phyloP scores from a whole-genome alignment of 1,140 invertebrate genomes.

The Diuraphis noxia region DNA sequence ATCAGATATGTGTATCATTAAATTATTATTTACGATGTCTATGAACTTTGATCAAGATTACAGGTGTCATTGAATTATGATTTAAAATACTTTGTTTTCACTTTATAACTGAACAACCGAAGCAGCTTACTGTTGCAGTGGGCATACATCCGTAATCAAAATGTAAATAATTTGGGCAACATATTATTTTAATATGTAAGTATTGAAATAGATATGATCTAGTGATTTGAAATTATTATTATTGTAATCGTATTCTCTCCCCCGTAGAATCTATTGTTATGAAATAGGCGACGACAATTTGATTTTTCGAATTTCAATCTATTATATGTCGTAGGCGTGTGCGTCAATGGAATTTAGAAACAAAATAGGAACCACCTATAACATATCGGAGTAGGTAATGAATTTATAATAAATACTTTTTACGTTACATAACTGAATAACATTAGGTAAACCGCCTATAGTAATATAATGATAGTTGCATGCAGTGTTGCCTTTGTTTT shows the following conservation, averaged over 20 bases:
- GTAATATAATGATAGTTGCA: background rate
- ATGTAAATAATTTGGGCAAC: conserved; percentile 19
- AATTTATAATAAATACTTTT: background rate
- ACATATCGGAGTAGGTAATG: background rate
- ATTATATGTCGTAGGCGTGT: background rate
- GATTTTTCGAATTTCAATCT: background rate
- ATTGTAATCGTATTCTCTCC: background rate
- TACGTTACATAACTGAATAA: background rate
- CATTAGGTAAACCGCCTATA: too few relatives aligned
- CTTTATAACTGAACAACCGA: conserved; percentile 1
- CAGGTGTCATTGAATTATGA: conserved; percentile 27
- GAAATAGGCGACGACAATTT: background rate
- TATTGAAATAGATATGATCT: background rate
- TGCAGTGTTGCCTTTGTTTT: background rate
- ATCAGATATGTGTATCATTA: conserved; percentile 17
- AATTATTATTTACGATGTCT: conserved; percentile 26
- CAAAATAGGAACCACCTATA: background rate
- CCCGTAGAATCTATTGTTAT: background rate
- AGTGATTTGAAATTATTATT: conserved; percentile 20
- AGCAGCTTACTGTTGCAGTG: background rate
- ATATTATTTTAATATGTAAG: background rate
- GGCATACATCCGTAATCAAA: background rate
- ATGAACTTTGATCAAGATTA: conserved; percentile 37
- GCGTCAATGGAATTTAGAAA: background rate
- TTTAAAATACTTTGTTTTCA: background rate